Base-by-base conservation (phyloP, 2,113 vertebrate genomes). In the Phalacrocorax carbo region DNA sequence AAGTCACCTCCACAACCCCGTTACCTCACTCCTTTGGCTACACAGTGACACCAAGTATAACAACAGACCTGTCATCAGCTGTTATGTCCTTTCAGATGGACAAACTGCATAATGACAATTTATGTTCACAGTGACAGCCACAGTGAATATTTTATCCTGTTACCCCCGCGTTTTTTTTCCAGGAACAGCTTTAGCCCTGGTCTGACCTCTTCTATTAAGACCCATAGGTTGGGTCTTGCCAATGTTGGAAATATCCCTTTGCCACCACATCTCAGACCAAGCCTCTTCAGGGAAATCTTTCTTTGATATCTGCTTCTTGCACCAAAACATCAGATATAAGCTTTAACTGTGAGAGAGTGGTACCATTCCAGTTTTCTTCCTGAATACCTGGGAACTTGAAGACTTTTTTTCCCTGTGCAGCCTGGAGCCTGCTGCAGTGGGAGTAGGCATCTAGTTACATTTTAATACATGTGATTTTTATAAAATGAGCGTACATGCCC, bases 401-500 rank as follows among this genome's bases (percentile, higher is more conserved):
- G 40, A 40, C 3, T 7, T 76, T 69, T 84, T 68, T 68, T 30
- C 2, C 6, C 42, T 79, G 34, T 40, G 77, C 55, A 92, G 36
- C 78, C 64, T 66, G 42, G n/a, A 95, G 71, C 36, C 68, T 81
- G 78, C 38, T 92, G 55, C 81, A 90, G 42, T 34, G 68, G 82
- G 48, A 96, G 64, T 66, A 92, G 52, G 82, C 76, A 93, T 83
- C 72, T 95, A 81, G 89, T 90, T 95, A 92, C 82, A 78, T 93
- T 94, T 96, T 75, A 96, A 92, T 93, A 78, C 26, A 88, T 48
- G 42, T 23, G 60, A 90, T 78, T 94, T 95, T 93, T 90, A 96
- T 92, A 80, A 94, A 93, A 92, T 73, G n/a, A 81, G 29, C 17
- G 46, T 93, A 93, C 88, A 78, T 81, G 94, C 42, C 90, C 92